phyloP scores from a whole-genome alignment of 2,888 invertebrate genomes.

The Malthinus flaveolus region DNA sequence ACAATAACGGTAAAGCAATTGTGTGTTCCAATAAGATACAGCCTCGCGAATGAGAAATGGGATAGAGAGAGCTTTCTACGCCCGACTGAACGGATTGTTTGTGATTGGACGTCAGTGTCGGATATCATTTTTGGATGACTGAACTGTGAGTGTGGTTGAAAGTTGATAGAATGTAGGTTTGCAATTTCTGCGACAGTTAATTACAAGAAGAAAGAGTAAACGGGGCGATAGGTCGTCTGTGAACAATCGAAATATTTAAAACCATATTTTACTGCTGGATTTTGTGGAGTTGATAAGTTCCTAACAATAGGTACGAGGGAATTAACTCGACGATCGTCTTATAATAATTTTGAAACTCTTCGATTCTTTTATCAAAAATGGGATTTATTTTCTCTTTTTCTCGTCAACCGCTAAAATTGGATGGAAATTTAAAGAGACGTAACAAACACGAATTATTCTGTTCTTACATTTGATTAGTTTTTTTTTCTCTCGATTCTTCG shows the following conservation, averaged over 20 bases:
- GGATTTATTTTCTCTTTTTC: too few relatives aligned
- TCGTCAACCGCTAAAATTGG: not conserved
- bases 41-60: constrained; percentile 31
- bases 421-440: constrained; percentile 5
- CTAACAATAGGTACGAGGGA: too few relatives aligned
- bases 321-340: too few relatives aligned
- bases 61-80: constrained; percentile 36
- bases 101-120: constrained; percentile 44
- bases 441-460: not conserved
- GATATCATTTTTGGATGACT: constrained; percentile 44
- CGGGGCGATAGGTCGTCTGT: constrained; percentile 30
- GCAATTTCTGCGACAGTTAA: constrained; percentile 42
- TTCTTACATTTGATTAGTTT: too few relatives aligned
- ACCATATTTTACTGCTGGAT: too few relatives aligned
- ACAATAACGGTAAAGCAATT: constrained; percentile 26
- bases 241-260: constrained; percentile 25
- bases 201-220: constrained; percentile 35
- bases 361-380: too few relatives aligned
- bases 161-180: constrained; percentile 43
- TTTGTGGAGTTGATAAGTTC: too few relatives aligned
- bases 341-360: too few relatives aligned
- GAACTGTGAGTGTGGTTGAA: constrained; percentile 38
- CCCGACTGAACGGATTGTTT: constrained; percentile 40
- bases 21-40: constrained; percentile 34
- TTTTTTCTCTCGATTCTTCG: too few relatives aligned